phyloP scores from a whole-genome alignment of 2,797 vertebrate species.

The Graptemys geographica region DNA sequence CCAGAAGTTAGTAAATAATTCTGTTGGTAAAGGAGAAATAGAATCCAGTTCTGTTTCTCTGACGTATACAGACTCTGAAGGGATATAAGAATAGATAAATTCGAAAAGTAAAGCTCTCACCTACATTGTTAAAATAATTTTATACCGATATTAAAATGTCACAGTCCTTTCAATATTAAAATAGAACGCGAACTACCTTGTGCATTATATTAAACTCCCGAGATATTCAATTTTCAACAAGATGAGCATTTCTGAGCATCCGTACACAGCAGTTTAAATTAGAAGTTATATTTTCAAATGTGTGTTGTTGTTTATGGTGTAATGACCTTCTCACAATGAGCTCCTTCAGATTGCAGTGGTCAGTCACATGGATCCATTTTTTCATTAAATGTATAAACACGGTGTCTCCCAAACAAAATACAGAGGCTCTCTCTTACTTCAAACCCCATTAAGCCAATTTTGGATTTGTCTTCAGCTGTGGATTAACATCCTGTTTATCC shows the following conservation, averaged over 20 bases:
- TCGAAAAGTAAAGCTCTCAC: neutral
- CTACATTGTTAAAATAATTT: accelerated
- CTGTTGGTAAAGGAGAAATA: neutral
- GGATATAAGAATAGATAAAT: neutral
- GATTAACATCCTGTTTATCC: neutral
- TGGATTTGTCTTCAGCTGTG: neutral
- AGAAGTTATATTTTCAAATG: neutral
- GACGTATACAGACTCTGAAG: neutral
- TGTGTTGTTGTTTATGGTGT: neutral
- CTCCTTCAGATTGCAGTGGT: neutral
- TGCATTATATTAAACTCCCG: neutral
- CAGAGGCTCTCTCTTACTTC: neutral
- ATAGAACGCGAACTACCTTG: neutral
- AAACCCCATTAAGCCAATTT: neutral
- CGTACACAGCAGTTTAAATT: neutral
- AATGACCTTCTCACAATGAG: neutral
- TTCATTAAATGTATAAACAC: neutral
- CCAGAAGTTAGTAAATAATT: neutral
- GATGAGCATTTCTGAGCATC: neutral
- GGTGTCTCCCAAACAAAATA: neutral
- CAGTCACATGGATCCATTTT: neutral
- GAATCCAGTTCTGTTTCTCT: neutral
- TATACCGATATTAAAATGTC: neutral
- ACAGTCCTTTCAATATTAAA: neutral
- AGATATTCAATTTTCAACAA: neutral